Base-by-base conservation (phyloP, 1,140 invertebrate species). In the Drosophila hydei region DNA sequence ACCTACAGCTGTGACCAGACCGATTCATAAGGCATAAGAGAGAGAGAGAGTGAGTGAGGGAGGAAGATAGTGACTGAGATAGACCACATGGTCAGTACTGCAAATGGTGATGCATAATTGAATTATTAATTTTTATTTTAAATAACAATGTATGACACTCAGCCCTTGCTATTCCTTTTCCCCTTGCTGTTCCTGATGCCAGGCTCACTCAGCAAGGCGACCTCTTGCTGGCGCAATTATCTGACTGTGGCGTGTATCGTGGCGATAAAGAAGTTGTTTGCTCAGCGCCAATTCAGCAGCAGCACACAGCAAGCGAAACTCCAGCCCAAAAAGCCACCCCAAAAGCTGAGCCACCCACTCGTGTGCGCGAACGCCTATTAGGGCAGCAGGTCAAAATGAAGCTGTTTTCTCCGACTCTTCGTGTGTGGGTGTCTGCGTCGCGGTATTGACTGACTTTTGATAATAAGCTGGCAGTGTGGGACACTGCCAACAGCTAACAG, bases 241-340 rank as follows among this genome's bases (percentile, higher is more conserved):
- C 72, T 69, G 72, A 51, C 51, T 72, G 72, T 69, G 84, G 89
- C 80, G 89, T 90, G 89, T 89, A 83, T 77, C 65, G 68, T 58
- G 55, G 56, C 80, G 89, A 90, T 90, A 90, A 90, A 90, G 89
- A 90, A 90, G 80, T 90, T 90, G 89, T 90, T 90, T 90, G 77
- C 77, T 90, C 72, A 85, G 79, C 79, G 68, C 60, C 75, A 71
- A 75, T 83, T 87, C 77, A 79, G 85, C 72, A 84, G 71, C 72
- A 76, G 71, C 6, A n/a, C 27, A 72, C 2, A 40, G 14, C 64
- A 72, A 77, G 33, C 27, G 51, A 3, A 65, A 30, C 18, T 38
- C 47, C 14, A 45, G 18, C 60, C 43, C 75, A 16, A 56, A 52
- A 45, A 47, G 8, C 38, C 33, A 38, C 48, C 61, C 36, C 60